Base-by-base conservation (phyloP, 2,888 invertebrate species). In the Drosophila subquinaria region DNA sequence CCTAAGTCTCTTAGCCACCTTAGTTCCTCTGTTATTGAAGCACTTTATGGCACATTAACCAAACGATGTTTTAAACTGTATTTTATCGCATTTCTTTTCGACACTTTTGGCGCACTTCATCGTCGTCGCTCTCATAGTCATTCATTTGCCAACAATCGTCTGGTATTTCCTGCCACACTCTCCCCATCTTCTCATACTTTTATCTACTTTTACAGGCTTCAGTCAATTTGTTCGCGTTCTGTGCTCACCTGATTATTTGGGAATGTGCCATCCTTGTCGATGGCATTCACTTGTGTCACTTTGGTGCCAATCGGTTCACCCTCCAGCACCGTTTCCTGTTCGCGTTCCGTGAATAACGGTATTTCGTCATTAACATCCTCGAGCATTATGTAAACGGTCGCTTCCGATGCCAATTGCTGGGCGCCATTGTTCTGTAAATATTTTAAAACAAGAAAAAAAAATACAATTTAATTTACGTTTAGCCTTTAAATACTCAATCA, bases 291-390 rank as follows among this genome's bases (percentile, higher is more conserved):
- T 94, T 98, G 97, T 40, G 98, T 98, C 83, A 98, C 98, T 94
- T 97, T 97, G 78, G 98, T 98, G 75, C 98, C 98, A 84, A 98
- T 96, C 43, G 97, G 97, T 93, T 98, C 98, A 70, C 98, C 98
- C 93, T 98, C 98, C 82, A 98, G 94, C 67, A 98, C 98, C 4
- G 98, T 98, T 94, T 98, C 98, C 92, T 98, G 98, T 93, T 98
- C 97, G 76, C 98, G 95, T 93, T 98, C 98, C 69, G 98, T 98
- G 93, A 99, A 98, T 79, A 98, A 94, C 27, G 99, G 98, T 90
- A 98, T 97, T 94, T 99, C 98, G 93, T 99, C 99, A 94, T 99
- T 99, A 67, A 98, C 98, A 93, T 99, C 98, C 93, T 97, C 97
- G 74, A 99, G 94, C 94, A 97, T 96, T 89, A 98, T 97, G 94